Conservation (phyloP, 2,888 invertebrate genomes). For the Leucozona laternaria region DNA sequence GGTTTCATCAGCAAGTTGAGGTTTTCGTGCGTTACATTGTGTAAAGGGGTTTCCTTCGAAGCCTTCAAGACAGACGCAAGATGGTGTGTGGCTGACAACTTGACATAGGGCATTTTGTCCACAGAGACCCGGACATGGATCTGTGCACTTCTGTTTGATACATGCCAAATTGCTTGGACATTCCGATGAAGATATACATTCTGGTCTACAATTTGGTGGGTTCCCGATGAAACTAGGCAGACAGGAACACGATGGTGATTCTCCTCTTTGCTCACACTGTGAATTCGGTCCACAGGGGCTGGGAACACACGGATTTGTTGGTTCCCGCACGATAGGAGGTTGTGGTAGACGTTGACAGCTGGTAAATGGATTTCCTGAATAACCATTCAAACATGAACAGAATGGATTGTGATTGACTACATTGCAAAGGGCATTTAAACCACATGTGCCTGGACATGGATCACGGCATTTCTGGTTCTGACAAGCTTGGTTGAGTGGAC, state of each 20-base stretch:
- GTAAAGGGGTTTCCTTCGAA: conserved; percentile 87
- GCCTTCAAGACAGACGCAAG: conserved; percentile 85
- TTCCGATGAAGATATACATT: conserved; percentile 90
- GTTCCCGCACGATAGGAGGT: conserved; percentile 80
- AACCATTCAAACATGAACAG: conserved; percentile 87
- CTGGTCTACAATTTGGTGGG: conserved; percentile 91
- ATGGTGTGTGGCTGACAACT: conserved; percentile 90
- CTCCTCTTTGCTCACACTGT: conserved; percentile 85
- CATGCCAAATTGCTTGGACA: conserved; percentile 90
- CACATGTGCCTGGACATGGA: conserved; percentile 91
- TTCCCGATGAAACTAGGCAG: conserved; percentile 87
- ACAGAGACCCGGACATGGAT: conserved; percentile 92
- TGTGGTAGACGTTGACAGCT: conserved; percentile 84
- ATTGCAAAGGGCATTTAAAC: conserved; percentile 88
- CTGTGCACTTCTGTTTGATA: conserved; percentile 89
- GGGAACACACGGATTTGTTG: conserved; percentile 86
- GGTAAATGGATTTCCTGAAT: conserved; percentile 90
- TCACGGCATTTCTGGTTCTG: conserved; percentile 89
- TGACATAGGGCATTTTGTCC: conserved; percentile 90
- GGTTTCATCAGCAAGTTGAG: conserved; percentile 78
- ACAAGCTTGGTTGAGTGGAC: conserved; percentile 88
- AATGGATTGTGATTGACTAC: conserved; percentile 89
- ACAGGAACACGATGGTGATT: conserved; percentile 89
- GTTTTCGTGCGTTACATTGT: conserved; percentile 83
- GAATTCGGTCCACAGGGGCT: conserved; percentile 88